A percentile compares a stretch with the other conserved stretches of the same genome.
phyloP scores from a whole-genome alignment of 2,113 vertebrate genomes.

The Lamprotornis superbus region DNA sequence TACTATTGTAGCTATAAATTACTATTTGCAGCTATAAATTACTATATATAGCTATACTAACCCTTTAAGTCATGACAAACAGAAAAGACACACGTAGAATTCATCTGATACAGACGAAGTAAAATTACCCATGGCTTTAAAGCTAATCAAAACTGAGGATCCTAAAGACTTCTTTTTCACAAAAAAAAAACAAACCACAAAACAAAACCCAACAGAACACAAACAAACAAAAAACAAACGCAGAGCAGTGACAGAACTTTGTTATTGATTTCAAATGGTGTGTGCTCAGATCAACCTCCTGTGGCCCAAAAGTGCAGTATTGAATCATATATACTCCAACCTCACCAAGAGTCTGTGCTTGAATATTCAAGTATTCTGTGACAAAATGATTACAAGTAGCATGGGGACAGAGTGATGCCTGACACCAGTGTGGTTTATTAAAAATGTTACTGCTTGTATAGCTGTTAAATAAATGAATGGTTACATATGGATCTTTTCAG shows the following conservation, averaged over 20 bases:
- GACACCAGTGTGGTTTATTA: not conserved
- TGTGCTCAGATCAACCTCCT: not conserved
- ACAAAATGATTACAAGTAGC: not conserved
- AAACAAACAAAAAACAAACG: not conserved
- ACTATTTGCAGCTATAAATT: not conserved
- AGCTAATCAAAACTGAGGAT: not conserved
- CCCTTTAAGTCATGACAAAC: not conserved
- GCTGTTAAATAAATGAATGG: not conserved
- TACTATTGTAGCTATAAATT: not conserved
- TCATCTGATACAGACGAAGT: not conserved
- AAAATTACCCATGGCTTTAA: not conserved
- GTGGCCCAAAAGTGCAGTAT: not conserved
- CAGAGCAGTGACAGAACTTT: not conserved
- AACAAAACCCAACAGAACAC: not conserved
- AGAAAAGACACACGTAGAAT: not conserved
- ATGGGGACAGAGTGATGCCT: not conserved
- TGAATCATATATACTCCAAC: not conserved
- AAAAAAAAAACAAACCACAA: not conserved
- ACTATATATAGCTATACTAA: not conserved
- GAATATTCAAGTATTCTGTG: not conserved
- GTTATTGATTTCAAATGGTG: not conserved
- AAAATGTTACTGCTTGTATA: not conserved
- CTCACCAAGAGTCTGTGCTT: not conserved
- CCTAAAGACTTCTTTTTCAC: not conserved
- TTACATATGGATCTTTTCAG: not conserved